Evolutionary conservation across 1,140 invertebrate genomes (phyloP), one percentile per base, ranked within the genome.

Genomic region (Danaus plexippus): DNA sequence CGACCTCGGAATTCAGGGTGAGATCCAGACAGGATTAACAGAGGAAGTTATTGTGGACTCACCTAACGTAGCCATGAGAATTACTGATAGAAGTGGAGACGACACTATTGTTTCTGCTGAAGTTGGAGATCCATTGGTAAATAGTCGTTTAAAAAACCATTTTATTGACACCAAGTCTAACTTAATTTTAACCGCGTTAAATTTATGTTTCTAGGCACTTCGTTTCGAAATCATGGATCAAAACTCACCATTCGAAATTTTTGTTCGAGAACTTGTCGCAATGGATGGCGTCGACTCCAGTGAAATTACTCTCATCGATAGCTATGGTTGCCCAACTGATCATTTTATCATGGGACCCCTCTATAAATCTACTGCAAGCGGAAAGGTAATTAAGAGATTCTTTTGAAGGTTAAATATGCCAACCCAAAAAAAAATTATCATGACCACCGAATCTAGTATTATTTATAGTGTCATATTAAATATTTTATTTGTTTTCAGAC

Each of bases 241-340:
- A 59, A 94, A 96, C 87, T 96, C 94, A 71, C 96, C 96, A 2
- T 98, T 96, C 88, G 96, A 97, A 85, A 97, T 98, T 63, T 97
- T 98, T 79, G 96, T 98, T 4, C 91, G 96, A 50, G 95, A 97
- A 83, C 88, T 98, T 62, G 95, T 97, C 18, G 96, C 96, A 43
- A 95, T 97, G 94, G 96, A 98, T 78, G 96, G 96, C 32, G 93
- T 95, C 41, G 95, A 96, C 79, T 95, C 94, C 53, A 95, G 93
- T 69, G 95, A 97, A 89, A 97, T 98, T 65, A 92, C 95, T 43
- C 90, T 98, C 4, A 96, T 97, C 71, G 96, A 98, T 75, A 92
- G 94, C n/a, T 89, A 93, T 65, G 96, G 96, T 75, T 97, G 96
- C 79, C 96, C 96, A 1, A 97, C 95, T 3, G 96, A 97, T 77